Base-by-base conservation (phyloP, 2,888 invertebrate species). In the Eristalinus aeneus region DNA sequence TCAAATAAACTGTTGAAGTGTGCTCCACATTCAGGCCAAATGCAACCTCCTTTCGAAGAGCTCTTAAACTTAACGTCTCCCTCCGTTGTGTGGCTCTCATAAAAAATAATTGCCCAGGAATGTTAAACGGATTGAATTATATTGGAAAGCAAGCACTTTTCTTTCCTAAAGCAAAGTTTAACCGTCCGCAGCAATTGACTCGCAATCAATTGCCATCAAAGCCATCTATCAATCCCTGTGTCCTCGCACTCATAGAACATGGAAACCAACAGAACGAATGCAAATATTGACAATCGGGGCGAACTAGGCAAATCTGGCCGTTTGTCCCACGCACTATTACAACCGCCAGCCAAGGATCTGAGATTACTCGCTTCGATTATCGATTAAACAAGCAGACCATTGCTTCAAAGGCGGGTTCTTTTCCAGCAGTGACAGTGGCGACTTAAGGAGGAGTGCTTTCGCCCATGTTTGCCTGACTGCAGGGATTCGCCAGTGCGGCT, bases 331-430 rank as follows among this genome's bases (percentile, higher is more conserved):
- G 86, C 82, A 86, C 81, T 69, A 54, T 53, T 60, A 34, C 68
- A 53, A 65, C 32, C 56, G 68, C 34, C 27, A 65, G 16, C 10
- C 11, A 74, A 65, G 78, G 78, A 74, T 69, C 74, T 56, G 9
- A 65, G 56, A 77, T 69, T 78, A 71, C 54, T 76, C 16, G 60
- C 20, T 39, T 86, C 63, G 60, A 39, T 56, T 86, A 86, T 86
- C 77, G 86, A 86, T 86, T 74, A 86, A 86, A 86, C 86, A 86
- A 86, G 46, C 80, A 75, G 80, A 80, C 84, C 76, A 78, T 31
- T 79, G 56, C 71, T 39, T 75, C 71, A 60, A 31, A 27, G 61
- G 31, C 68, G 67, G 31, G 34, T 61, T 73, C 16, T 31, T 16
- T 56, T 9, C 53, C 27, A 20, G 20, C 1, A 0, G 16, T 36